Evolutionary conservation across 1,140 invertebrate genomes (phyloP), one percentile per base, ranked within the genome.

Genomic region (Euglossa dilemma): DNA sequence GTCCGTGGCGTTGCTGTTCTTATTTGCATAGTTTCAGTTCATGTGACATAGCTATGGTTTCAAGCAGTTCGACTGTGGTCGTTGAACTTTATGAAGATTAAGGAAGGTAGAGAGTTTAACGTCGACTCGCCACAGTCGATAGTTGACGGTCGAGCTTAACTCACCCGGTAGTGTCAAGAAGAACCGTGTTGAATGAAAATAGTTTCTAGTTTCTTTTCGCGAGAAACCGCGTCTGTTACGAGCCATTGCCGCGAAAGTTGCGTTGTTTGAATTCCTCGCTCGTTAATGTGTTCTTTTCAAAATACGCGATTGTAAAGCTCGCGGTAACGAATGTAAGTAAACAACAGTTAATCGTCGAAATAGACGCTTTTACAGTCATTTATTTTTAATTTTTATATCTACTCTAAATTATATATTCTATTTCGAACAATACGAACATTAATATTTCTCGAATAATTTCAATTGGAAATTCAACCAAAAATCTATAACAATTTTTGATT

Each of bases 61-160:
- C 69, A n/a, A 73, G 23, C 57, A n/a, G 66, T 43, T 18, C 77
- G n/a, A 59, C 52, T 36, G 50, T 45, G 71, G 63, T 50, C 80
- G 16, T 67, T 54, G 80, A 76, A 67, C 80, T 81, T 57, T 57
- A 54, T 14, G 14, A 63, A 73, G 78, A 64, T 80, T 80, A 85
- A 74, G 54, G 75, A 50, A 66, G 57, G 28, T 16, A 47, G 64
- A 69, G 45, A 50, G n/a, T 52, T 64, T 23, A 66, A 28, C 71
- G 57, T 52, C 12, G 7, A 1, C 11, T 69, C n/a, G 6, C 28
- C 16, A 11, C n/a, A 45, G 9, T 67, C 25, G 80, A 69, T 45
- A 77, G 80, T 77, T 70, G 25, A 77, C 23, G 11, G 69, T 25
- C 18, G 23, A 70, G 74, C 52, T 77, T 43, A 52, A 63, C 18